A percentile compares a stretch with the other conserved stretches of the same genome.
phyloP scores from a whole-genome alignment of 2,797 vertebrate genomes.

The Aldrovandia affinis region DNA sequence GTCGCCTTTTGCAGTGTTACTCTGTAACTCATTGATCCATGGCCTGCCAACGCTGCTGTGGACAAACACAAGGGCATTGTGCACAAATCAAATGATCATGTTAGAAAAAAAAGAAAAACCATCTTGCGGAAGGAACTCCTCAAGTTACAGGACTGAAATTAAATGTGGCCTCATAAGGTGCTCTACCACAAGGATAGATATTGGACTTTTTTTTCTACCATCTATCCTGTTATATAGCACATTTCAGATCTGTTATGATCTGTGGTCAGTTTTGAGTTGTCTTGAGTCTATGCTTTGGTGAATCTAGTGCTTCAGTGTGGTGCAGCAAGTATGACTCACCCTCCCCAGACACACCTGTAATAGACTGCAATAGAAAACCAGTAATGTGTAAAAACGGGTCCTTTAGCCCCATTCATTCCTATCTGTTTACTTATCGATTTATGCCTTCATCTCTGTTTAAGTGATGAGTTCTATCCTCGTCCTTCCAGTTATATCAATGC shows the following conservation, averaged over 20 bases:
- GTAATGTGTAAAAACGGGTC: slow-evolving; percentile 12
- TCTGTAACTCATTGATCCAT: background rate
- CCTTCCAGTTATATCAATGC: background rate
- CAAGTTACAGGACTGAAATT: background rate
- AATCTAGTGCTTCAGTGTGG: too few species aligned
- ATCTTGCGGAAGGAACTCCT: background rate
- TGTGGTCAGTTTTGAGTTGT: background rate
- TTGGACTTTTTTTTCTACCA: background rate
- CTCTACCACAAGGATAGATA: background rate
- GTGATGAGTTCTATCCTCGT: background rate
- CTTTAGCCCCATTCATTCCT: background rate
- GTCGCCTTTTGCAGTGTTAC: background rate
- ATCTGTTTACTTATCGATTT: slow-evolving; percentile 15
- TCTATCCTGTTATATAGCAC: background rate
- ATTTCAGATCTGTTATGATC: background rate
- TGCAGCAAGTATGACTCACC: background rate
- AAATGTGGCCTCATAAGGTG: background rate
- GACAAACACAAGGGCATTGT: background rate
- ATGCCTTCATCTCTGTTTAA: background rate
- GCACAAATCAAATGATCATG: too few species aligned
- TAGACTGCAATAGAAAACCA: background rate
- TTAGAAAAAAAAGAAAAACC: background rate
- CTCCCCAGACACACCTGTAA: background rate
- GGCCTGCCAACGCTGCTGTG: background rate
- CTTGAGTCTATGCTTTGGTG: background rate